Evolutionary conservation across 2,888 invertebrate genomes (phyloP), one percentile per base, ranked within the genome.

Genomic region (Pristionchus japonicus): DNA sequence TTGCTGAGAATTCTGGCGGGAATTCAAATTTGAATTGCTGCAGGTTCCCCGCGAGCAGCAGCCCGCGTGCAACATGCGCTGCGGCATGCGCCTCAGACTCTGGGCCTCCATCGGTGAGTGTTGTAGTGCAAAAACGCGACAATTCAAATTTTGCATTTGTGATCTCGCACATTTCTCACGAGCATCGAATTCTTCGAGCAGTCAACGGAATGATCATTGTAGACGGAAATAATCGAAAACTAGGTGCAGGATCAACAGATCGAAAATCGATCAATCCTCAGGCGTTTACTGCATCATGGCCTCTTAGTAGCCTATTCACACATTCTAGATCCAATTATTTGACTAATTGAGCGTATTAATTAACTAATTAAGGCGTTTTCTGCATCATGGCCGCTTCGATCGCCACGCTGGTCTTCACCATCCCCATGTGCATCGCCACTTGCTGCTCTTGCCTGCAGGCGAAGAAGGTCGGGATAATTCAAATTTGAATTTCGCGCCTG

Each of bases 371-470:
- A 70, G 86, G 77, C 31, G 31, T 80, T 31, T 87, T 87, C 87
- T 37, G 27, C 77, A 87, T 80, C 57, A 80, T 87, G 80, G 87
- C 87, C 31, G 87, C 87, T 2, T 74, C 87, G 15, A 11, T 87
- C 74, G 92, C 92, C 77, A 93, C 93, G 9, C 92, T 94, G 31
- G 89, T 94, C 67, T 90, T 94, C 88, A 93, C 90, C 47, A 89
- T 93, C 40, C 94, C 94, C 61, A 92, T 94, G 92, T 94, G 93
- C 90, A 92, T 94, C 86, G 92, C 94, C 88, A 93, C 93, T 40
- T 94, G 94, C 90, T 57, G 92, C 74, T 91, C 92, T 13, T 94
- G 94, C 89, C 84, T 94, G 27, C 93, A 94, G 88, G 93, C 94
- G 20, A 93, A 93, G 90, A 94, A 93, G 92, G 93, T 93, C n/a